Base-by-base conservation (phyloP, 2,888 invertebrate genomes). In the Nematopogon swammerdamellus region DNA sequence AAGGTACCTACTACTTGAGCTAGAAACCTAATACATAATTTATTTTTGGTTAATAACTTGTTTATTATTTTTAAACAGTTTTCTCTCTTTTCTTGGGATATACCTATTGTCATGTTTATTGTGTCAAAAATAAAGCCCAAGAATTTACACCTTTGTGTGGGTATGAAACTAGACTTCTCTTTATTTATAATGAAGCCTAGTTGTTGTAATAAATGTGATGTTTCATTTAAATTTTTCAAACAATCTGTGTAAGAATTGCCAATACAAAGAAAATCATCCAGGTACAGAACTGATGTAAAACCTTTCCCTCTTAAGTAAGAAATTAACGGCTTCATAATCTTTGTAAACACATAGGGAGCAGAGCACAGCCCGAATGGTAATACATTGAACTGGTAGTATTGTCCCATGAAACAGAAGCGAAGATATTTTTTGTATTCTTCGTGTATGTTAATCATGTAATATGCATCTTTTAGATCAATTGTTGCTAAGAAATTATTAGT, bases 151-250 rank as follows among this genome's bases (percentile, higher is more conserved):
- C 16, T 14, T 16, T 44, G 42, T 18, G 30, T 18, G 5, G 11
- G 45, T 10, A 19, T 49, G 19, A 54, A 25, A 8, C 2, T 11
- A 49, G 55, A 54, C 45, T 57, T 56, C 8, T 55, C 44, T 10
- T 46, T 49, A 44, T 57, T 56, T 5, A 54, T 42, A 5, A 57
- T 19, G 17, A 55, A 57, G 2, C 55, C 57, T 25, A 57, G 20
- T 19, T 50, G 43, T 25, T 50, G 14, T 8, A 56, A 19, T 25
- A 54, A 16, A 1, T 42, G 8, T 25, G 43, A n/a, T 20, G 52
- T 54, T 16, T 48, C 46, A 29, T 51, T 43, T 5, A 55, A 47
- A 36, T 55, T 53, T 8, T 17, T n/a, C 10, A 30, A 10, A 25
- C 53, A 55, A 18, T 54, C 50, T 2, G 50, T 18, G 18, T 48